These are phyloP conservation scores for Periplaneta americana DNA, from an alignment of 1,140 invertebrate genomes.

Conservation along the genomic window DNA sequence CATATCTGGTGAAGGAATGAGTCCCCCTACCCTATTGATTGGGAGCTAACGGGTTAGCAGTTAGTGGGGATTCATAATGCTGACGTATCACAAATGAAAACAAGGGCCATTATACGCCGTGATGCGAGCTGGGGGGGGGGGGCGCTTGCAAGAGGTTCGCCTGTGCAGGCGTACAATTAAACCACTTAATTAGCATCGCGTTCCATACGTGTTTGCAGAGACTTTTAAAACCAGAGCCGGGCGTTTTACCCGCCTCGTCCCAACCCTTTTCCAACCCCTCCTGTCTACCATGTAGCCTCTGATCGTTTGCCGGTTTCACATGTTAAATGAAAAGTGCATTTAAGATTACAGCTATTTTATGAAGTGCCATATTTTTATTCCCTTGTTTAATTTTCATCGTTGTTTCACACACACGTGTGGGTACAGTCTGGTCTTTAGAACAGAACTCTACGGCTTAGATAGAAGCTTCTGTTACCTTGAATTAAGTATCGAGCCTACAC, in stretches of 20 bases:
- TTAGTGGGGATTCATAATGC: neutral
- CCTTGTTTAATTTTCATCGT: no score
- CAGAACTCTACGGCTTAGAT: no score
- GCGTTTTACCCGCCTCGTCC: neutral
- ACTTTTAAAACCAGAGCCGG: neutral
- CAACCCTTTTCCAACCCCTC: no score
- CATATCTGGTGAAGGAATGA: constrained; percentile 3
- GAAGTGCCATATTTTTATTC: no score
- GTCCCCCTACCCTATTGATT: constrained; percentile 1
- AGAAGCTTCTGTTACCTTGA: no score
- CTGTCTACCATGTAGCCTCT: no score
- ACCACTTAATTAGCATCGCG: neutral
- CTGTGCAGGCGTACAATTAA: neutral
- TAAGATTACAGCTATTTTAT: no score
- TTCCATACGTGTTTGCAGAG: neutral
- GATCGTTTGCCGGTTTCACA: no score
- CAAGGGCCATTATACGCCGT: constrained; percentile 1
- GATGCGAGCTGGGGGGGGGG: neutral
- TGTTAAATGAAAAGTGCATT: no score
- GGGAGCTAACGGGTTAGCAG: neutral
- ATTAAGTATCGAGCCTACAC: no score
- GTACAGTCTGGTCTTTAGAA: no score
- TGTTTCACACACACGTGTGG: no score
- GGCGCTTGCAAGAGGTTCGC: neutral
- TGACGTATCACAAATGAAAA: constrained; percentile 11